These are phyloP conservation scores for Magallana angulata DNA, from an alignment of 1,140 invertebrate genomes.

Conservation along the genomic window DNA sequence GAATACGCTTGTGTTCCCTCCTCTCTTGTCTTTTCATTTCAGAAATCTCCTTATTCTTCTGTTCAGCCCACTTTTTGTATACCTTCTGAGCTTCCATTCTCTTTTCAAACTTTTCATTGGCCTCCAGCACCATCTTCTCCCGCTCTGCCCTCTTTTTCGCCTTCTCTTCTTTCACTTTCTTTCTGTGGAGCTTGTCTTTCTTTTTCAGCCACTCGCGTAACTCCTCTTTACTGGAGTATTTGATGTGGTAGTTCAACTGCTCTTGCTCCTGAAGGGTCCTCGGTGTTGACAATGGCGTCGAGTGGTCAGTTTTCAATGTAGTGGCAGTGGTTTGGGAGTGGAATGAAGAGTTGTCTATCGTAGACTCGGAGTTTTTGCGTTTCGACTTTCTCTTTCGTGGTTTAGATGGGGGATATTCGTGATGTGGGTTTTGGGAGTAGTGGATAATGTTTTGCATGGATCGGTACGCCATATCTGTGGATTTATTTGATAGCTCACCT, in stretches of 20 bases:
- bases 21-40: conserved; percentile 50
- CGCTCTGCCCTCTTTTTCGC: conserved; percentile 62
- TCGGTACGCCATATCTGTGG: conserved; percentile 29
- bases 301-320: conserved; percentile 43
- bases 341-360: conserved; percentile 48
- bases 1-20: conserved; percentile 47
- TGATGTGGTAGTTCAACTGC: conserved; percentile 60
- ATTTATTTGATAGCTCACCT: conserved; percentile 41
- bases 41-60: conserved; percentile 56
- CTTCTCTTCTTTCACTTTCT: conserved; percentile 57
- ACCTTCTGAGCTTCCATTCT: conserved; percentile 62
- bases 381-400: conserved; percentile 57
- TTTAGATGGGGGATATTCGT: conserved; percentile 10
- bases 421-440: background rate
- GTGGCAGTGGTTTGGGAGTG: conserved; percentile 38
- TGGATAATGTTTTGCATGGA: conserved; percentile 35
- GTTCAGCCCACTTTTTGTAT: conserved; percentile 61
- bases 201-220: conserved; percentile 64
- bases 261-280: conserved; percentile 14
- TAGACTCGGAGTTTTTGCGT: conserved; percentile 47
- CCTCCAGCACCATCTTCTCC: conserved; percentile 62
- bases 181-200: conserved; percentile 63
- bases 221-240: conserved; percentile 62
- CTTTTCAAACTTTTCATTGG: conserved; percentile 63
- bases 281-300: conserved; percentile 44